Evolutionary conservation across 2,797 vertebrate species (phyloP).

Genomic region (Alouatta caraya): DNA sequence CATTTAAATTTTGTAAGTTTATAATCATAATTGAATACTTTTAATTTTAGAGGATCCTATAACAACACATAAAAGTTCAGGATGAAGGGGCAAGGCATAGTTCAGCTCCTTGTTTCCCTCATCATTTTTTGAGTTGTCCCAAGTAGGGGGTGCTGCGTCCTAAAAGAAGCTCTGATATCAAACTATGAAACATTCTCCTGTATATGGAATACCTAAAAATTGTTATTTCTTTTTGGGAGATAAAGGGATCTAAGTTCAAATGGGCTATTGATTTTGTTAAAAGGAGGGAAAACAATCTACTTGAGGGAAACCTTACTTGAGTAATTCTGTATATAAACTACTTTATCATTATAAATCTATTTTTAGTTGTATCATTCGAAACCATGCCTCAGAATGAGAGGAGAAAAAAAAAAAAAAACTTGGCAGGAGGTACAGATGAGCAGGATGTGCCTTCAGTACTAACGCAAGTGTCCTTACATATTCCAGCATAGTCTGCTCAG

Average conservation of each 20-base stretch:
- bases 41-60: background rate
- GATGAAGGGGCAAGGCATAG: background rate
- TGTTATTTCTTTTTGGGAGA: background rate
- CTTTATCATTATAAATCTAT: background rate
- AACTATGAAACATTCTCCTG: background rate
- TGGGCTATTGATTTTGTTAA: slow-evolving; percentile 44
- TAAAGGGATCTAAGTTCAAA: background rate
- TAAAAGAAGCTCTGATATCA: background rate
- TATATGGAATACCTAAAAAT: background rate
- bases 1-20: background rate
- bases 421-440: background rate
- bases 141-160: background rate
- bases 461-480: background rate
- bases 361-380: background rate
- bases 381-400: background rate
- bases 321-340: background rate
- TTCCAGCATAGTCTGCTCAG: background rate
- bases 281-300: background rate
- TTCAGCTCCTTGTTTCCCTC: background rate
- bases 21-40: background rate
- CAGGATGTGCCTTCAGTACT: background rate
- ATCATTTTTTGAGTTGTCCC: background rate
- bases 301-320: background rate
- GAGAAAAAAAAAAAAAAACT: background rate
- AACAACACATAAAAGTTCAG: background rate